Conservation (phyloP, 2,797 vertebrate species). For the Petrocephalus schoutedeni region DNA sequence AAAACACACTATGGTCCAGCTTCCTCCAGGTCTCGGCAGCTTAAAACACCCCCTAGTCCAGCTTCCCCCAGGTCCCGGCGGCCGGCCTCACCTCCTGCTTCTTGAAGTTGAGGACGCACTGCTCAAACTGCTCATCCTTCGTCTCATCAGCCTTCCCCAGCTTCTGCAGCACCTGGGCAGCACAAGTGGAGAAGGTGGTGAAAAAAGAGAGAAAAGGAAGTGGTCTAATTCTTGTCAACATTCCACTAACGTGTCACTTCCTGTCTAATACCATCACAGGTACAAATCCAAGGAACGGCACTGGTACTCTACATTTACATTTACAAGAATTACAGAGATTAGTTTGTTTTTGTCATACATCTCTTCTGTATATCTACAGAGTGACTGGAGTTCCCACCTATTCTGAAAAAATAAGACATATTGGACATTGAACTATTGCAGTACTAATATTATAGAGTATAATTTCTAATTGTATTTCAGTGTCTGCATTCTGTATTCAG, state of each 20-base stretch:
- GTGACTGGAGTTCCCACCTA: not conserved
- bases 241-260: not conserved
- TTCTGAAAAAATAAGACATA: not conserved
- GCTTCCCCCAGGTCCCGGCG: not conserved
- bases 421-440: not conserved
- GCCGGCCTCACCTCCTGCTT: not conserved
- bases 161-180: not conserved
- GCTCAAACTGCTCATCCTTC: not conserved
- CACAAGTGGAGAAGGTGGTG: not conserved
- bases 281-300: not conserved
- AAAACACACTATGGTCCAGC: not conserved
- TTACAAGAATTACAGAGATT: not conserved
- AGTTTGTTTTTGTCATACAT: too few species aligned
- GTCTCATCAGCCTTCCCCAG: not conserved
- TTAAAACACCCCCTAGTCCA: not conserved
- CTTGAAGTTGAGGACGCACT: constrained; percentile 5
- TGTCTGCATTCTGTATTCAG: not conserved
- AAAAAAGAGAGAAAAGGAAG: not conserved
- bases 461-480: not conserved
- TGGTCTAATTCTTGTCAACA: not conserved
- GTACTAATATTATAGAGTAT: not conserved
- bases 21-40: not conserved
- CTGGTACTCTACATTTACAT: not conserved
- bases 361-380: not conserved
- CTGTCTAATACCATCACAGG: not conserved